A percentile compares a stretch with the other conserved stretches of the same genome.
Evolutionary conservation across 1,140 invertebrate species (phyloP).

Genomic region (Lordiphosa stackelbergi): DNA sequence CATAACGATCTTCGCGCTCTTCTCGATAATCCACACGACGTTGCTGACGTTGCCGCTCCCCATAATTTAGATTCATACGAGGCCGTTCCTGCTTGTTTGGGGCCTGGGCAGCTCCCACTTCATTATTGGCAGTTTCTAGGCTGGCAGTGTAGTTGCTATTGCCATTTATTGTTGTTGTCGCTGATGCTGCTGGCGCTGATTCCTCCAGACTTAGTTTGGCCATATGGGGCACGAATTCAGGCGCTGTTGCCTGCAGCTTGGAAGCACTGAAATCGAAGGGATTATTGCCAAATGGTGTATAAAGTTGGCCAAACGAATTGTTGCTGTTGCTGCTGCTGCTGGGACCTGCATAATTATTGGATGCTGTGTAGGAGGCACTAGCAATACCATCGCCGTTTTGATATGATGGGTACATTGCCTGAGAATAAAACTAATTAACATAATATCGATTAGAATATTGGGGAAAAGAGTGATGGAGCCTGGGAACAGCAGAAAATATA

Average conservation of each 20-base stretch:
- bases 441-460: neutral
- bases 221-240: constrained; percentile 72
- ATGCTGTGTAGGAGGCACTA: neutral
- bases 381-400: constrained; percentile 45
- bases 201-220: constrained; percentile 50
- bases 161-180: constrained; percentile 17
- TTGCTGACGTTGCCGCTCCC: constrained; percentile 42
- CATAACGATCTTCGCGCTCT: constrained; percentile 40
- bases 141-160: constrained; percentile 36
- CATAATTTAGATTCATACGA: constrained; percentile 14
- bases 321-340: constrained; percentile 5
- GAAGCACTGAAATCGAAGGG: constrained; percentile 66
- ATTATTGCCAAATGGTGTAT: constrained; percentile 58
- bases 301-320: constrained; percentile 39
- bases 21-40: constrained; percentile 57
- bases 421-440: constrained; percentile 27
- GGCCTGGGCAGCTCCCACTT: constrained; percentile 2
- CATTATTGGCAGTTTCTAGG: constrained; percentile 30
- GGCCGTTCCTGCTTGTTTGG: neutral
- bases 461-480: neutral
- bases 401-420: constrained; percentile 21
- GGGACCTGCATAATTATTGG: constrained; percentile 13
- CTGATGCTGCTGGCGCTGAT: neutral
- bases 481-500: too few species aligned
- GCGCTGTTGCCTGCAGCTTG: constrained; percentile 68